phyloP scores from a whole-genome alignment of 2,113 vertebrate genomes.

The Vidua macroura region DNA sequence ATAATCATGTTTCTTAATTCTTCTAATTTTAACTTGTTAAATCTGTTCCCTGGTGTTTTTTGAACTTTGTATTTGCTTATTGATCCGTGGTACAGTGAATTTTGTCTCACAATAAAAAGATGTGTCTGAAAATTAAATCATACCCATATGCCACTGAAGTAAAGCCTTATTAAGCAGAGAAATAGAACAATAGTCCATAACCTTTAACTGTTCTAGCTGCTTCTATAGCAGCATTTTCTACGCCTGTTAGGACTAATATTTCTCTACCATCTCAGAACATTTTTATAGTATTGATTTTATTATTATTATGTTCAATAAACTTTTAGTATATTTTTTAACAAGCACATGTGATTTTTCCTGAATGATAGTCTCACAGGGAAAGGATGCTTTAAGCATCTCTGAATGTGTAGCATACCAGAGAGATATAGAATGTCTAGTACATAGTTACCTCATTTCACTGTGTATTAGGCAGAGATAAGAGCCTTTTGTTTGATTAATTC shows the following conservation, averaged over 20 bases:
- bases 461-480: background rate
- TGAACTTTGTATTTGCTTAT: background rate
- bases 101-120: background rate
- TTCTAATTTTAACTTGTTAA: background rate
- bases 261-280: background rate
- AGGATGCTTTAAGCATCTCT: background rate
- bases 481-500: constrained; percentile 10
- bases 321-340: constrained; percentile 37
- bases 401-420: background rate
- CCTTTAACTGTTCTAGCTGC: constrained; percentile 27
- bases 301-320: constrained; percentile 53
- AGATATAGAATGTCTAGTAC: background rate
- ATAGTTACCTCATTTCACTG: background rate
- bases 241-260: background rate
- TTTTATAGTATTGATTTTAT: constrained; percentile 57
- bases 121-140: constrained; percentile 30
- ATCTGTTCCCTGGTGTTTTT: background rate
- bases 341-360: constrained; percentile 16
- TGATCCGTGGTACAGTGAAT: background rate
- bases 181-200: constrained; percentile 35
- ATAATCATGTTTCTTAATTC: background rate
- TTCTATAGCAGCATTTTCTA: constrained; percentile 28
- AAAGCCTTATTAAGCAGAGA: constrained; percentile 37
- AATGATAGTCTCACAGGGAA: background rate
- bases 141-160: background rate